phyloP scores from a whole-genome alignment of 2,797 vertebrate species.

The Pseudopleuronectes americanus region DNA sequence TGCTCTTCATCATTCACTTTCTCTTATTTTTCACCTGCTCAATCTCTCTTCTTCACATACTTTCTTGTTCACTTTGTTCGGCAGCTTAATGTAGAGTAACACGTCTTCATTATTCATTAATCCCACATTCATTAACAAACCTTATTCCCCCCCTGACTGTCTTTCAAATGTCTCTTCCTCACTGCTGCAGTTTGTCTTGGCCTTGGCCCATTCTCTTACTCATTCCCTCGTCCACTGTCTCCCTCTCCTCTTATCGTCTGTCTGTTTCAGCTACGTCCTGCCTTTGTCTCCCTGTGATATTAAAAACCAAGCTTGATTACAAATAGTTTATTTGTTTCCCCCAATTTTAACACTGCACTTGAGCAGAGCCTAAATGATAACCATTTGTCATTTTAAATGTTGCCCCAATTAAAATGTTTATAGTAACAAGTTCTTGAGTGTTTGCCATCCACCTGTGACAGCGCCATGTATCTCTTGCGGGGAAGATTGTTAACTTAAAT shows the following conservation, averaged over 20 bases:
- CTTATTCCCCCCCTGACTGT: background rate
- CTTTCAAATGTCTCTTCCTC: conserved; percentile 27
- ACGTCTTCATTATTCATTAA: conserved; percentile 1
- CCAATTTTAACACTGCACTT: too few relatives aligned
- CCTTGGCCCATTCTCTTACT: conserved; percentile 1
- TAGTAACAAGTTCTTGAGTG: too few relatives aligned
- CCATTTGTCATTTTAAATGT: too few relatives aligned
- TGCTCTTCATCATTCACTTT: background rate
- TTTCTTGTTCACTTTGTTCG: background rate
- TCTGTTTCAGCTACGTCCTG: background rate
- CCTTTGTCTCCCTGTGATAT: background rate
- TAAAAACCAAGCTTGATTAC: too few relatives aligned
- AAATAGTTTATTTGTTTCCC: too few relatives aligned
- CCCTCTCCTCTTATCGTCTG: background rate
- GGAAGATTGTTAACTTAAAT: too few relatives aligned
- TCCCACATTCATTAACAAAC: conserved; percentile 8
- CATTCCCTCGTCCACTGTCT: background rate
- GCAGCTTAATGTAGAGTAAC: background rate
- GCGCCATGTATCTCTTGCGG: too few relatives aligned
- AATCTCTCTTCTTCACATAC: too few relatives aligned
- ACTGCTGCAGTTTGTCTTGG: conserved; percentile 13
- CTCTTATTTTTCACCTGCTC: too few relatives aligned
- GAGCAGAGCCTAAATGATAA: too few relatives aligned
- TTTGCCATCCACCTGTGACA: too few relatives aligned
- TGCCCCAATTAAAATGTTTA: too few relatives aligned